These are phyloP conservation scores for Macrobrachium rosenbergii DNA, from an alignment of 1,140 invertebrate genomes.

Conservation along the genomic window DNA sequence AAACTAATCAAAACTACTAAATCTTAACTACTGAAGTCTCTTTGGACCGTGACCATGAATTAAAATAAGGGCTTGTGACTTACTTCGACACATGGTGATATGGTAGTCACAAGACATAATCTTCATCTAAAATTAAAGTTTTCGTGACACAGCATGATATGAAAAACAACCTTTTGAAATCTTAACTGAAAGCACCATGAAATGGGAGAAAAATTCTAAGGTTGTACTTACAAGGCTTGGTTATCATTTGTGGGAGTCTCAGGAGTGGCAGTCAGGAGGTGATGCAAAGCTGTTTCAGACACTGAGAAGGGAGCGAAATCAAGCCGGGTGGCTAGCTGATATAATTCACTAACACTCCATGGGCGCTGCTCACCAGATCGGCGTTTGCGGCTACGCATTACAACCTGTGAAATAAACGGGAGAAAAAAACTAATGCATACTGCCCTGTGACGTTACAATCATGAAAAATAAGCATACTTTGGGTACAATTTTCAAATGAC, in stretches of 20 bases:
- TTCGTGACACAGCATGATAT: not conserved
- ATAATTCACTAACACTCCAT: slow-evolving; percentile 87
- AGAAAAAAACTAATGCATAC: no score
- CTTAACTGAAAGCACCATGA: not conserved
- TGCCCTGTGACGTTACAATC: no score
- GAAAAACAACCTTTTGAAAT: not conserved
- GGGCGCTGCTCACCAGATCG: slow-evolving; percentile 76
- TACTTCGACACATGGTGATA: not conserved
- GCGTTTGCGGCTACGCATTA: slow-evolving; percentile 71
- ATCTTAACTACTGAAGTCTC: no score
- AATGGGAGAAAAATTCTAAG: not conserved
- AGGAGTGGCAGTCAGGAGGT: slow-evolving; percentile 74
- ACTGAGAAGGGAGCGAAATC: slow-evolving; percentile 79
- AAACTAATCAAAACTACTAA: no score
- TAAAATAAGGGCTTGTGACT: no score
- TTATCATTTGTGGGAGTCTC: slow-evolving; percentile 58
- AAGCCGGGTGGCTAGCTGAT: slow-evolving; percentile 75
- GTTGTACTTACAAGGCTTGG: slow-evolving; percentile 48
- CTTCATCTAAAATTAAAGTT: not conserved
- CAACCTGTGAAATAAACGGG: slow-evolving; percentile 68
- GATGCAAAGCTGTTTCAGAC: slow-evolving; percentile 87
- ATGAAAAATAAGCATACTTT: no score
- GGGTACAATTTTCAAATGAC: no score
- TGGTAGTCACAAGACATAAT: not conserved
- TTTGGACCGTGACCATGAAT: no score